Evolutionary conservation across 2,113 vertebrate species (phyloP).

Genomic region (Psittacula cyanocephala): DNA sequence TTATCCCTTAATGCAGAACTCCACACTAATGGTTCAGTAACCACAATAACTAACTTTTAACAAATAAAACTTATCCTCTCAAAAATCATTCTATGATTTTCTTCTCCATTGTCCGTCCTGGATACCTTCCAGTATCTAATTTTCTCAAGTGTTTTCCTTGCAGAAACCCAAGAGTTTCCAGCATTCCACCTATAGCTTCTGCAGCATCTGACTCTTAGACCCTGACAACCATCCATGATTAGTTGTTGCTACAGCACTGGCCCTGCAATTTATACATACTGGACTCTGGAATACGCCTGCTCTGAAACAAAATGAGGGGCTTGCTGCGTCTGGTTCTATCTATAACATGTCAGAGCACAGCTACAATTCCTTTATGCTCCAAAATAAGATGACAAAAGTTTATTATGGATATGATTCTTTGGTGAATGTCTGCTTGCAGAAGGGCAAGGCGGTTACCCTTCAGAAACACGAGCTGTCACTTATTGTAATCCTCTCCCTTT

Average conservation of each 20-base stretch:
- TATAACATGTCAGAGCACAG: not conserved
- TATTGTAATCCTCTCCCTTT: not conserved
- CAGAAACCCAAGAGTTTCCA: not conserved
- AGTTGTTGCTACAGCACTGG: not conserved
- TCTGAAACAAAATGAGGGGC: not conserved
- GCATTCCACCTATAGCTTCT: not conserved
- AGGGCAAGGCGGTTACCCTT: not conserved
- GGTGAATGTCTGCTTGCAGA: not conserved
- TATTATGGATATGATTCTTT: not conserved
- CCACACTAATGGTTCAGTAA: not conserved
- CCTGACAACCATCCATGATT: not conserved
- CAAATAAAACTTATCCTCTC: not conserved
- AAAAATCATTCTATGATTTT: not conserved
- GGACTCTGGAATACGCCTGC: not conserved
- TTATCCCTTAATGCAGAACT: not conserved
- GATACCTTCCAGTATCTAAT: not conserved
- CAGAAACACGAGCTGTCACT: not conserved
- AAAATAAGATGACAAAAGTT: not conserved
- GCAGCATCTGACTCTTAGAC: not conserved
- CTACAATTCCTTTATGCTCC: not conserved
- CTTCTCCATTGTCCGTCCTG: not conserved
- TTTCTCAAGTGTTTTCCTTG: not conserved
- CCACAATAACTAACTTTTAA: not conserved
- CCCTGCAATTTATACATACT: not conserved
- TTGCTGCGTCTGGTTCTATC: not conserved